Percentiles rank a stretch among this genome's conserved stretches.
These are phyloP conservation scores for Machaerirhynchus nigripectus DNA, from an alignment of 2,113 vertebrate genomes.

Conservation along the genomic window DNA sequence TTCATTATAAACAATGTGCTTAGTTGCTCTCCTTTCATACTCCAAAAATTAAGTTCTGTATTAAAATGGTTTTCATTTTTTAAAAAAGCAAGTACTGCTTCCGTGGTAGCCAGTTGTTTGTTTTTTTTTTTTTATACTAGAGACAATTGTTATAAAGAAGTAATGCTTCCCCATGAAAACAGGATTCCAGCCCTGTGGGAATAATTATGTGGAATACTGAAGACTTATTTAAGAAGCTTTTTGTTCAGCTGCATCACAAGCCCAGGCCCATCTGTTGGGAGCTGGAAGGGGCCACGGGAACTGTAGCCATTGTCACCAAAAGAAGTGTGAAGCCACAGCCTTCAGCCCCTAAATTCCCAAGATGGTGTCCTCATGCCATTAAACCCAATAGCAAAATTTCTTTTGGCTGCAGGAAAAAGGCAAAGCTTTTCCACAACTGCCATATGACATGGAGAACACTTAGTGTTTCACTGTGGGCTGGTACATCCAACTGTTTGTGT, in stretches of 20 bases:
- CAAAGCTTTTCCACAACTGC: not conserved
- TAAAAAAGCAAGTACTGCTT: not conserved
- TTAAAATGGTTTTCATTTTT: not conserved
- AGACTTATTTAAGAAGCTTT: not conserved
- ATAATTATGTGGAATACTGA: not conserved
- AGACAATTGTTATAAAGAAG: not conserved
- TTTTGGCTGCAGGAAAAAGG: not conserved
- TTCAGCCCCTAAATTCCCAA: not conserved
- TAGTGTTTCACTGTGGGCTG: not conserved
- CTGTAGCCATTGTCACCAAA: not conserved
- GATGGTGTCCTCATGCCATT: not conserved
- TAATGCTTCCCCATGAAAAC: not conserved
- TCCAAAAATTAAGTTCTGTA: not conserved
- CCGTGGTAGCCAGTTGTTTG: not conserved
- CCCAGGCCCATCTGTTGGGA: not conserved
- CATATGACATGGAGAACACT: not conserved
- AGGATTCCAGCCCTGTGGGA: not conserved
- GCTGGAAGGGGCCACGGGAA: not conserved
- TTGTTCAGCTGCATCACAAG: not conserved
- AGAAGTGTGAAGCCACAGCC: not conserved
- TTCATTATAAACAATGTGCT: not conserved
- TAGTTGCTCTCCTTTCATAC: not conserved
- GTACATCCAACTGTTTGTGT: not conserved
- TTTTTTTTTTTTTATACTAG: not conserved
- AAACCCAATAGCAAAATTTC: not conserved